A percentile compares a stretch with the other conserved stretches of the same genome.
These are phyloP conservation scores for Morus bassanus DNA, from an alignment of 2,797 vertebrate genomes.

Conservation along the genomic window DNA sequence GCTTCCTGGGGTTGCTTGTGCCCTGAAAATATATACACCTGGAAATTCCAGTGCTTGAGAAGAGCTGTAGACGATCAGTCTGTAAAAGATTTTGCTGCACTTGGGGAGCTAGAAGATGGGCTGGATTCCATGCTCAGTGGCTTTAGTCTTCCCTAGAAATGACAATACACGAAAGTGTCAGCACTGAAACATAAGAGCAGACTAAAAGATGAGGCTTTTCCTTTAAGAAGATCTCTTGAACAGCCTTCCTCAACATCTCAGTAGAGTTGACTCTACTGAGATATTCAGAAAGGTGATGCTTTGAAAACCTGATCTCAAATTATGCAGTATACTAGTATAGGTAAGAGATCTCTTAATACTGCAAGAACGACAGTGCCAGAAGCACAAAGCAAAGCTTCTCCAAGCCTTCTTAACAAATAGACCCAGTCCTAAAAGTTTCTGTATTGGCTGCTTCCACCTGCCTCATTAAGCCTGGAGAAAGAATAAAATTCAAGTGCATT, in stretches of 20 bases:
- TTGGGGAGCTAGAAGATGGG: not conserved
- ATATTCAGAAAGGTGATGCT: not conserved
- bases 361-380: not conserved
- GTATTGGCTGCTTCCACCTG: not conserved
- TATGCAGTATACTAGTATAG: not conserved
- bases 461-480: not conserved
- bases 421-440: not conserved
- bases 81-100: not conserved
- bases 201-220: not conserved
- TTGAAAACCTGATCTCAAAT: not conserved
- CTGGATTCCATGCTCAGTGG: not conserved
- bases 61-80: not conserved
- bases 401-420: not conserved
- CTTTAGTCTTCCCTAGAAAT: constrained; percentile 18
- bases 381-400: not conserved
- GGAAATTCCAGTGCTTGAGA: not conserved
- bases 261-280: not conserved
- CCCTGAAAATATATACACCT: not conserved
- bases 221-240: not conserved
- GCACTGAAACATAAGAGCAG: not conserved
- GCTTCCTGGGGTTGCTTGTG: not conserved
- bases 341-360: not conserved
- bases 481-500: not conserved
- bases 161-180: not conserved
- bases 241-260: not conserved